Evolutionary conservation across 2,797 vertebrate species (phyloP), one percentile per base, ranked within the genome.

Genomic region (Bradypus variegatus): DNA sequence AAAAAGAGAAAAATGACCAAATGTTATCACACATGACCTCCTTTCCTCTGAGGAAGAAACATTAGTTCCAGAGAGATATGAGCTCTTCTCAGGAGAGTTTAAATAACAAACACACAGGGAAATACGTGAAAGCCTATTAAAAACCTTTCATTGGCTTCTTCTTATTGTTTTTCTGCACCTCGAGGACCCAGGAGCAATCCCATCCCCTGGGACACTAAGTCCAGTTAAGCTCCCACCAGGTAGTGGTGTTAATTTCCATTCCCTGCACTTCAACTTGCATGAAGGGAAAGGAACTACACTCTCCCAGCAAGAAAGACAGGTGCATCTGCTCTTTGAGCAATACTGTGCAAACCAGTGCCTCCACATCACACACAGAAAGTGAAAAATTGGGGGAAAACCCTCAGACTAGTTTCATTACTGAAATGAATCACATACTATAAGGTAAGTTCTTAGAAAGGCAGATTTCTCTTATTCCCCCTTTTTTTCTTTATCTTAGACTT

Each of bases 381-480:
- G 19, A 83, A 65, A 45, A 38, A 65, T 7, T 70, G 19, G 6
- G 11, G 12, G 16, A 53, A 75, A 89, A 70, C 2, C 6, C 1
- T 53, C n/a, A 58, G 45, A 14, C 7, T 29, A 86, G 31, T 64
- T 86, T 83, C 75, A 67, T 15, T 36, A 21, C 15, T 79, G 53
- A 73, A 91, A 80, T 60, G 75, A 89, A 67, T 53, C n/a, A 10
- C 25, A 60, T 53, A n/a, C 1, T 89, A 4, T 65, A 75, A 83
- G 64, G 33, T 92, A 27, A 92, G 81, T 92, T 92, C 62, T 81
- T 70, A 90, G 64, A 79, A 92, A 53, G 13, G 38, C 45, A 62
- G 38, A 45, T 82, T 69, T 78, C 65, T 67, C 55, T 78, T 77
- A n/a, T 23, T 88, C 45, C 77, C 25, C 8, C 13, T 5, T 89